These are phyloP conservation scores for Osmerus mordax DNA, from an alignment of 2,113 vertebrate genomes.

Conservation along the genomic window DNA sequence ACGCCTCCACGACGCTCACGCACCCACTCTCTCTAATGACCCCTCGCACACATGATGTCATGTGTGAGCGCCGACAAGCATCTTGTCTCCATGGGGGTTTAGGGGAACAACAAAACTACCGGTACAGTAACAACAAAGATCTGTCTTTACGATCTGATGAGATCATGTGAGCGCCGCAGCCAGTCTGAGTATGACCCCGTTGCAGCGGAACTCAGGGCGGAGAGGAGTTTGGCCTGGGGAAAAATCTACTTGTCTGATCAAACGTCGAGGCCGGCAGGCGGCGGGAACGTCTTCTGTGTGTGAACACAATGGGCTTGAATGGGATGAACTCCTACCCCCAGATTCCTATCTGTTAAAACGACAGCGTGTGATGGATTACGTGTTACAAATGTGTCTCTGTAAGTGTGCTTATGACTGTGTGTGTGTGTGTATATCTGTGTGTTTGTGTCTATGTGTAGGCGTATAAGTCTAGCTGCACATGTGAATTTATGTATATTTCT, in stretches of 20 bases:
- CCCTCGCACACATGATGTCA: constrained; percentile 60
- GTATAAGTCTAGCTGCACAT: background rate
- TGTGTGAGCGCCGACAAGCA: constrained; percentile 53
- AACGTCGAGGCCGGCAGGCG: constrained; percentile 26
- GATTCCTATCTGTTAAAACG: constrained; percentile 14
- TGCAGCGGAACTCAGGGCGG: constrained; percentile 19
- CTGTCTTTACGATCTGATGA: constrained; percentile 51
- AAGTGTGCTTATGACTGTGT: constrained; percentile 5
- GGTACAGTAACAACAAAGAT: constrained; percentile 50
- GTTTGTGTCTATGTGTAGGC: background rate
- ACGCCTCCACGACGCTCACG: background rate
- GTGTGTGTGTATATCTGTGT: background rate
- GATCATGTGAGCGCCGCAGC: constrained; percentile 45
- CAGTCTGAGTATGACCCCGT: constrained; percentile 35
- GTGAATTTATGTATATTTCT: background rate
- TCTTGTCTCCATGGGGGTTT: constrained; percentile 51
- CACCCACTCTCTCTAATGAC: constrained; percentile 29
- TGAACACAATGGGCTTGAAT: constrained; percentile 16
- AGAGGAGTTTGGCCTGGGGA: constrained; percentile 24
- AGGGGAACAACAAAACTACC: constrained; percentile 48
- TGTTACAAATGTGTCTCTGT: background rate
- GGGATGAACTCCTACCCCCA: constrained; percentile 28
- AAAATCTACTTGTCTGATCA: constrained; percentile 32
- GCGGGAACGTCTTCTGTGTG: constrained; percentile 25
- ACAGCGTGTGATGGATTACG: background rate